These are phyloP conservation scores for Drosophila kuntzei DNA, from an alignment of 2,888 invertebrate species.

Conservation along the genomic window DNA sequence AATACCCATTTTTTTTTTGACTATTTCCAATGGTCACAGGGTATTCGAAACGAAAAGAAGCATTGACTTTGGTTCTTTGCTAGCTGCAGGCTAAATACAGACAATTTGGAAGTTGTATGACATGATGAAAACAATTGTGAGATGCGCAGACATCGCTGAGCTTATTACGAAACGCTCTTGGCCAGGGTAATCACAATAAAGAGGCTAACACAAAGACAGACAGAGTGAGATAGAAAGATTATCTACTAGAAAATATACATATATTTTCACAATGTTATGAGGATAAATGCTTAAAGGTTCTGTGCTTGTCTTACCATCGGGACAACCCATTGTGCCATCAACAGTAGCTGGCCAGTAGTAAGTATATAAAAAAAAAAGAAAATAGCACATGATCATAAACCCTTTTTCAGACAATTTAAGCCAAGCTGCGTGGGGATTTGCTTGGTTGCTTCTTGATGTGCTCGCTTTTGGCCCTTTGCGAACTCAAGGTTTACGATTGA, in stretches of 20 bases:
- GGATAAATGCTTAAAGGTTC: slow-evolving; percentile 70
- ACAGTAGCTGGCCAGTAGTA: slow-evolving; percentile 42
- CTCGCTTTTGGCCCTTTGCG: slow-evolving; percentile 21
- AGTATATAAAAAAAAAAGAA: slow-evolving; percentile 59
- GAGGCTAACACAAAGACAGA: slow-evolving; percentile 5
- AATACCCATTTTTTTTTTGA: not conserved
- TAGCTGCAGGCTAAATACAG: slow-evolving; percentile 65
- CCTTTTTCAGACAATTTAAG: slow-evolving; percentile 82
- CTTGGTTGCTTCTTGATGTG: slow-evolving; percentile 40
- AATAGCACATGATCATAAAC: slow-evolving; percentile 73
- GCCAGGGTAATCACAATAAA: slow-evolving; percentile 64
- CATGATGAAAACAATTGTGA: slow-evolving; percentile 77
- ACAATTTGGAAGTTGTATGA: slow-evolving; percentile 72
- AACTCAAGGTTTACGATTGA: slow-evolving; percentile 73
- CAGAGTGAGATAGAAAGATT: slow-evolving; percentile 8
- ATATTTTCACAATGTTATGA: slow-evolving; percentile 74
- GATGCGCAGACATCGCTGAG: slow-evolving; percentile 47
- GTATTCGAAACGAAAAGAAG: slow-evolving; percentile 10
- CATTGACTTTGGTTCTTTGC: slow-evolving; percentile 47
- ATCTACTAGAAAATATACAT: slow-evolving; percentile 64
- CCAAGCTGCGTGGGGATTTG: slow-evolving; percentile 75
- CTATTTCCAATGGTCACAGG: not conserved
- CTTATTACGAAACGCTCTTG: slow-evolving; percentile 70
- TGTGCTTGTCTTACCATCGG: slow-evolving; percentile 9
- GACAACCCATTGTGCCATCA: slow-evolving; percentile 21